Evolutionary conservation across 1,140 invertebrate genomes (phyloP).

Genomic region (Onthophagus taurus): DNA sequence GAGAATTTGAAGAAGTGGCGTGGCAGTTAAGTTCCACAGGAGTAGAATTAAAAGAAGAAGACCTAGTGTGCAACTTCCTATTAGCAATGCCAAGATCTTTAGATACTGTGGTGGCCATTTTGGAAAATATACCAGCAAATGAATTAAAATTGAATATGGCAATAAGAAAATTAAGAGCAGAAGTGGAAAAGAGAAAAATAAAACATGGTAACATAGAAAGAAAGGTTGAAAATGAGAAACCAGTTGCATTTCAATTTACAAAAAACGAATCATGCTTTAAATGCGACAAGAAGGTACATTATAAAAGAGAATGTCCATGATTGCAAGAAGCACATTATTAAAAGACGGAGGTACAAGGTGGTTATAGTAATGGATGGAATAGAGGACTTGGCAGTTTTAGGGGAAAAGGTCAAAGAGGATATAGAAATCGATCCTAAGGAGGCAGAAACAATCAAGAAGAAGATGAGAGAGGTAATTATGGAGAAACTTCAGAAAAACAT

Average conservation of each 20-base stretch:
- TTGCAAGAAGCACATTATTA: neutral
- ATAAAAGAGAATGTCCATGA: neutral
- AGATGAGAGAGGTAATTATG: constrained; percentile 6
- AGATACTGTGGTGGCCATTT: too few species aligned
- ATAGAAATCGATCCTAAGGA: neutral
- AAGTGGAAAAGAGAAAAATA: constrained; percentile 2
- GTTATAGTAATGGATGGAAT: neutral
- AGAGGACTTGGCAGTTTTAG: too few species aligned
- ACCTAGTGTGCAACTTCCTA: too few species aligned
- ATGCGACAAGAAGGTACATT: neutral
- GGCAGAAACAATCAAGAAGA: constrained; percentile 4
- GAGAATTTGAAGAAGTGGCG: too few species aligned
- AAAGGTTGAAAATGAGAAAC: neutral
- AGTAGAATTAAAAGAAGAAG: too few species aligned
- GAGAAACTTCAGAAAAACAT: constrained; percentile 1
- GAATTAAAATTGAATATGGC: neutral
- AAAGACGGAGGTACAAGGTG: neutral
- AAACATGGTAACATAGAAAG: neutral
- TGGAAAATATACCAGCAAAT: neutral
- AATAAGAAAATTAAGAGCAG: neutral
- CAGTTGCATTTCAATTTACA: neutral
- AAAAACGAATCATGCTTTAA: neutral
- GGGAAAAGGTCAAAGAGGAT: too few species aligned
- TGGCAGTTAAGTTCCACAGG: too few species aligned
- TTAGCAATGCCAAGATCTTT: too few species aligned